Conservation (phyloP, 2,113 vertebrate species). For the Neoarius graeffei region DNA sequence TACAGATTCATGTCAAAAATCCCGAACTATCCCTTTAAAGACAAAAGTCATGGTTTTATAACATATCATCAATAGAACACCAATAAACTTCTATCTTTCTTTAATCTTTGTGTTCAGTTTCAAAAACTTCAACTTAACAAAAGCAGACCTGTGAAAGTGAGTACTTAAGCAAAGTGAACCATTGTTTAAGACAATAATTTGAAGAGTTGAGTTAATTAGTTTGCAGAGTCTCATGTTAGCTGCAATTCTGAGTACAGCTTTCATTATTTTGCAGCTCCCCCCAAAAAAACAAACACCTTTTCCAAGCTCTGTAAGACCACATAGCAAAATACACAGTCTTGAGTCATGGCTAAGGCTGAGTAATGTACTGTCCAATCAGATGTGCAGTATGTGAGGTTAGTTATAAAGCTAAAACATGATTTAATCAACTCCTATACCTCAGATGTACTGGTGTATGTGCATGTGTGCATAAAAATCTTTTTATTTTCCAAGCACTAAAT, state of each 20-base stretch:
- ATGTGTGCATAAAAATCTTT: background rate
- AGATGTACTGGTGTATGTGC: background rate
- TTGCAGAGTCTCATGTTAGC: background rate
- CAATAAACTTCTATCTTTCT: background rate
- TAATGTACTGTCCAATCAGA: background rate
- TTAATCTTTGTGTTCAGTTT: background rate
- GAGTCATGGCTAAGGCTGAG: background rate
- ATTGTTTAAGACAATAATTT: background rate
- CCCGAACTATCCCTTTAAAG: no score
- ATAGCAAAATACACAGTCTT: background rate
- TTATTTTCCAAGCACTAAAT: background rate
- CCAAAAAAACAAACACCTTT: background rate
- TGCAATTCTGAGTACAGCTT: background rate
- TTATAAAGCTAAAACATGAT: background rate
- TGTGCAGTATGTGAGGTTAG: background rate
- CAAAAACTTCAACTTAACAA: background rate
- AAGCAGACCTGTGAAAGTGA: background rate
- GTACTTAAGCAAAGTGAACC: background rate
- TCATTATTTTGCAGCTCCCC: background rate
- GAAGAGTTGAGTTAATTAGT: constrained; percentile 11
- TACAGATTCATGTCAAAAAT: no score
- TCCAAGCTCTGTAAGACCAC: background rate
- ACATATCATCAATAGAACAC: no score
- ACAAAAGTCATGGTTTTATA: no score
- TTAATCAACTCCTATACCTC: no score